Base-by-base conservation (phyloP, 2,888 invertebrate genomes). In the Conops quadrifasciatus region DNA sequence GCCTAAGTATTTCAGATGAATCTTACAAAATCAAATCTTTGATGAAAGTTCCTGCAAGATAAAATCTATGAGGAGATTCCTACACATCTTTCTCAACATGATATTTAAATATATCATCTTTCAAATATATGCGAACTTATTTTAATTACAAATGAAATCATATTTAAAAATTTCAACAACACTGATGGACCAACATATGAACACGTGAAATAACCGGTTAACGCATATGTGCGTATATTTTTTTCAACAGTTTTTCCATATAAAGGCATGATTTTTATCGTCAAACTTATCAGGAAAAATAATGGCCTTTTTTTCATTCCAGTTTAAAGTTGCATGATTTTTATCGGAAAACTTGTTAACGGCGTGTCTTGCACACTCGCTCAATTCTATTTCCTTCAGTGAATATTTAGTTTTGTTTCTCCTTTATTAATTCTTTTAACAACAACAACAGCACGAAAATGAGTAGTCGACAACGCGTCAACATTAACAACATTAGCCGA, bases 341-440 rank as follows among this genome's bases (percentile, higher is more conserved):
- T 58, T 26, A 58, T 58, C 58, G 28, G 15, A 28, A 28, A 58
- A 58, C 58, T 58, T 58, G 58, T 58, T 58, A 28, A 58, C 58
- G 28, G 26, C 28, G 15, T 28, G 58, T 58, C 24, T 24, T 58
- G 58, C 26, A 26, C 28, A 58, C 58, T 26, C 58, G 26, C 15
- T 11, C 58, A 58, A 24, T 11, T 28, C 16, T 26, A 49, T 53
- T 9, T 21, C 53, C 53, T 53, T 2, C 49, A 19, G 0, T 13
- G 36, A 36, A 36, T n/a, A n/a, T 36, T 36, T 7, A 49, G 21
- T n/a, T 21, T 11, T 21, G 1, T n/a, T 21, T n/a, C 53, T n/a
- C 21, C 1, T 53, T n/a, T 3, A 53, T 58, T 24, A 28, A 24
- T 58, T 26, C 11, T 11, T 58, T 7, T 15, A 21, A 3, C 21